Percentiles rank a stretch among this genome's conserved stretches.
phyloP scores from a whole-genome alignment of 2,797 vertebrate species.

The Galagoides demidoff region DNA sequence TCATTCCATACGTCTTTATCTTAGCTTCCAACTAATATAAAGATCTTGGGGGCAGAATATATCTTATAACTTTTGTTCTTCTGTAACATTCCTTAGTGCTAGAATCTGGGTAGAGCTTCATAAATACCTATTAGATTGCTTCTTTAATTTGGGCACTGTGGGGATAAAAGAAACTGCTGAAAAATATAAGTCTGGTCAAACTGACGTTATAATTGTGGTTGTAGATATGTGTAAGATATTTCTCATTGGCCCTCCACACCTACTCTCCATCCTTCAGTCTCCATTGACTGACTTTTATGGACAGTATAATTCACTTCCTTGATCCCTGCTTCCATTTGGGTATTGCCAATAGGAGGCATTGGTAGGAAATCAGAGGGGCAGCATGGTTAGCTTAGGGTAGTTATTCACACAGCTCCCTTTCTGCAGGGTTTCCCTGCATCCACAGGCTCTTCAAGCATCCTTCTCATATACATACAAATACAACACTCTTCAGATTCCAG shows the following conservation, averaged over 20 bases:
- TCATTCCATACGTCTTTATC: slow-evolving; percentile 7
- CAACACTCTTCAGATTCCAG: not conserved
- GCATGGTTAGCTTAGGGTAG: not conserved
- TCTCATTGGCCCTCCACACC: not conserved
- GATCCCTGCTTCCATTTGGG: not conserved
- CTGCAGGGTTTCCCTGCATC: not conserved
- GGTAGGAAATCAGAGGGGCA: not conserved
- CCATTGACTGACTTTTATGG: not conserved
- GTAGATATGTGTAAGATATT: not conserved
- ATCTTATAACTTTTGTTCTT: slow-evolving; percentile 12
- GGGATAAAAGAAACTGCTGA: not conserved
- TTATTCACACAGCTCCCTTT: not conserved
- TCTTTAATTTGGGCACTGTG: not conserved
- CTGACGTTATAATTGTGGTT: not conserved
- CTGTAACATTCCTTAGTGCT: not conserved
- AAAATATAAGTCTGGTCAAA: slow-evolving; percentile 3
- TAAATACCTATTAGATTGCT: not conserved
- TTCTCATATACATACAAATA: not conserved
- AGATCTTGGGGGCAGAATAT: not conserved
- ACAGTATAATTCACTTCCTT: not conserved
- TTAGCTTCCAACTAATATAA: not conserved
- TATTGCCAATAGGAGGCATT: not conserved
- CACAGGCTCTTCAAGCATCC: not conserved
- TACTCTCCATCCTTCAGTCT: not conserved
- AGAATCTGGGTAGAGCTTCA: not conserved